These are phyloP conservation scores for Harpalus rufipes DNA, from an alignment of 2,888 invertebrate genomes.

Conservation along the genomic window DNA sequence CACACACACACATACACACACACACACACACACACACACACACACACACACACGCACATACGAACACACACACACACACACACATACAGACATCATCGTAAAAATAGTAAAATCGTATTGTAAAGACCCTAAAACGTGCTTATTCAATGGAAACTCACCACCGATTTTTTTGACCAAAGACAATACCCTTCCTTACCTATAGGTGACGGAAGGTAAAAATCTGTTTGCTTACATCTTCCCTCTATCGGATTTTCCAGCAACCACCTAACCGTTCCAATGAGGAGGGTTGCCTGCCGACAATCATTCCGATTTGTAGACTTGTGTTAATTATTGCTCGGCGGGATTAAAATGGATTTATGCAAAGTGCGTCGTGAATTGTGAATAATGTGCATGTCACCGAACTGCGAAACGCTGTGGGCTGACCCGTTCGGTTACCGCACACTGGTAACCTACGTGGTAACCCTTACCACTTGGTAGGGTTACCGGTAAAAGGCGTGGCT, in stretches of 20 bases:
- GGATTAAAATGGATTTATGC: constrained; percentile 53
- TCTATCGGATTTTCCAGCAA: background rate
- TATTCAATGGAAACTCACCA: no score
- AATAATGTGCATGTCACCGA: constrained; percentile 34
- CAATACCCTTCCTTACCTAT: no score
- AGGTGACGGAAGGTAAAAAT: no score
- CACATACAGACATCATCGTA: no score
- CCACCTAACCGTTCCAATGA: background rate
- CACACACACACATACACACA: no score
- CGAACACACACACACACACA: no score
- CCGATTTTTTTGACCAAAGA: no score
- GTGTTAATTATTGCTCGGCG: constrained; percentile 35
- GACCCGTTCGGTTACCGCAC: no score
- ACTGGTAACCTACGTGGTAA: background rate
- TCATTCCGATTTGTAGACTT: constrained; percentile 42
- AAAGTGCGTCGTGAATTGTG: constrained; percentile 39
- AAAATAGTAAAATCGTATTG: no score
- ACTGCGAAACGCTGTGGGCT: background rate
- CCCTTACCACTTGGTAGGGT: constrained; percentile 8
- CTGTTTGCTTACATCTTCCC: background rate
- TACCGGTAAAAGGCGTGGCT: constrained; percentile 23
- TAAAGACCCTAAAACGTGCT: no score
- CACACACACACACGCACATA: no score
- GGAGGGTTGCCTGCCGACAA: background rate
- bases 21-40: no score